Conservation (phyloP, 2,113 vertebrate genomes). For the Leiothrix lutea region DNA sequence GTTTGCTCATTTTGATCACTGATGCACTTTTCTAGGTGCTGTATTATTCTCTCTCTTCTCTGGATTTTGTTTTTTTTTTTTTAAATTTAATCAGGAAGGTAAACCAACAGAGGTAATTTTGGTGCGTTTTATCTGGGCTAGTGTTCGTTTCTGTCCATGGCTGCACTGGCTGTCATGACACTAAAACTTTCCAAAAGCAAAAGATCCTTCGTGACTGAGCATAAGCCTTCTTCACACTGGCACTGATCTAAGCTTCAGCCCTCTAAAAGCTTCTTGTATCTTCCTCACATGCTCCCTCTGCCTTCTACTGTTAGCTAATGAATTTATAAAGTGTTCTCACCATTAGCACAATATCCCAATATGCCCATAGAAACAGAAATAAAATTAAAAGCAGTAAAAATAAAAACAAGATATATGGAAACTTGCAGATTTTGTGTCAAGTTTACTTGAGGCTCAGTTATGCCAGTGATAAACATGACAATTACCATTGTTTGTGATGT, state of each 20-base stretch:
- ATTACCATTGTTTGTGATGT: not conserved
- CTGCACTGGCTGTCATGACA: not conserved
- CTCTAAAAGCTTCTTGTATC: not conserved
- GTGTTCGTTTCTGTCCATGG: not conserved
- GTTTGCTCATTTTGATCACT: not conserved
- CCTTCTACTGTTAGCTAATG: not conserved
- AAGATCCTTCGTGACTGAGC: not conserved
- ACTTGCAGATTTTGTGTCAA: not conserved
- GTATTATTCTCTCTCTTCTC: not conserved
- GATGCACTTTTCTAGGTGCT: not conserved
- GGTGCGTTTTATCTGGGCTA: not conserved
- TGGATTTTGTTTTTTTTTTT: not conserved
- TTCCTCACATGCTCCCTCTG: not conserved
- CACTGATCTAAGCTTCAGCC: not conserved
- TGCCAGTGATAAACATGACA: not conserved
- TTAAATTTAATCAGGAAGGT: too few relatives aligned
- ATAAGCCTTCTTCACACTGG: not conserved
- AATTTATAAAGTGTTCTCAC: slow-evolving; percentile 3
- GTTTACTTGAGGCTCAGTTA: not conserved
- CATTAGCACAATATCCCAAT: not conserved
- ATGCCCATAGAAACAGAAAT: not conserved
- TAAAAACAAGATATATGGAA: not conserved
- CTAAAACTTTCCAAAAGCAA: not conserved
- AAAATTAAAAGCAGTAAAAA: slow-evolving; percentile 15
- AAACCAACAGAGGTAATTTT: not conserved